Evolutionary conservation across 2,113 vertebrate genomes (phyloP), one percentile per base, ranked within the genome.

Genomic region (Bambusicola thoracicus): DNA sequence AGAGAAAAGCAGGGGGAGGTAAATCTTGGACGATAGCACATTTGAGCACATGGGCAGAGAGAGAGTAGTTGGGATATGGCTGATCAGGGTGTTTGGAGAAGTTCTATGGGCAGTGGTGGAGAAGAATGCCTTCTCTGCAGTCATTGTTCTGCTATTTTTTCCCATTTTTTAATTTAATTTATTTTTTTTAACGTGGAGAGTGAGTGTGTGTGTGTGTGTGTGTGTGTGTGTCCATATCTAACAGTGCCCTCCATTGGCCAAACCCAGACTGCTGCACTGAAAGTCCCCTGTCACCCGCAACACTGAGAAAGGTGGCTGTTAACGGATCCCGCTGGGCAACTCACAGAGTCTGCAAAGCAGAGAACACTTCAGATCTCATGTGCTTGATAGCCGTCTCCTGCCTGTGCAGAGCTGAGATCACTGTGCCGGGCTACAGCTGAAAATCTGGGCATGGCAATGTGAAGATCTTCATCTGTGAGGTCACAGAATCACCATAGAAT

Each of bases 211-310:
- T 67, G 51, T 32, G 70, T 55, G 25, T 40, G 51, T 51, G 49
- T 51, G 25, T 51, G 51, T 16, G 3, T 29, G 2, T 93, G 94
- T 82, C 55, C 17, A 1, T 43, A 51, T 82, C 87, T 81, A 91
- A 95, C 93, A 95, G 93, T 97, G 94, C 96, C 96, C 96, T 97
- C 96, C 95, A 82, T 96, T 89, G 97, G 94, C 74, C 91, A 88
- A 21, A 95, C 27, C 43, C 61, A 12, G 49, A 68, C 61, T 94
- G 70, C 81, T 58, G 67, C 79, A 89, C 48, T 59, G 8, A 14
- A 19, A 90, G 13, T 55, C 75, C 29, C 4, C 15, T 30, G 55
- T 5, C 62, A 12, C 58, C 87, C 38, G 68, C 63, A 22, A 13
- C 20, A 22, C 8, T 0, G 2, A 67, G 67, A 32, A 49, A 49